phyloP scores from a whole-genome alignment of 2,113 vertebrate genomes.

The human (Homo sapiens) region DNA sequence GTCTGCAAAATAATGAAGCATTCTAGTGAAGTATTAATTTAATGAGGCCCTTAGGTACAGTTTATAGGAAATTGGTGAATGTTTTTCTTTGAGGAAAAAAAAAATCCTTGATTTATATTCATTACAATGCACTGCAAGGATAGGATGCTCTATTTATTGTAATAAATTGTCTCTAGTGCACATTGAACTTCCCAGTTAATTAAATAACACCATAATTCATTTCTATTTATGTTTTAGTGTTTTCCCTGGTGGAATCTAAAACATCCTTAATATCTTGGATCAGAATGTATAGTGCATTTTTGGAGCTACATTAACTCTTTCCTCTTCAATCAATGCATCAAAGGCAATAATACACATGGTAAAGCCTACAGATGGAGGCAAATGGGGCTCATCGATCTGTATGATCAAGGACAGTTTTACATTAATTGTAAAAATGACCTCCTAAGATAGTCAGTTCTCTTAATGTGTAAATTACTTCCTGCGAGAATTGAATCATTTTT shows the following conservation, averaged over 20 bases:
- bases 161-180: constrained; percentile 64
- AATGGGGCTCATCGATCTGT: neutral
- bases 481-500: neutral
- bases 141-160: constrained; percentile 66
- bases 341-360: neutral
- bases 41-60: constrained; percentile 52
- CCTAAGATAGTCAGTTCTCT: neutral
- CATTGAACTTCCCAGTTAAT: constrained; percentile 68
- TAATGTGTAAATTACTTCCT: neutral
- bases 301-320: constrained; percentile 21
- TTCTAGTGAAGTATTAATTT: constrained; percentile 49
- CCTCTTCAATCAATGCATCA: neutral
- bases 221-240: constrained; percentile 57
- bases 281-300: neutral
- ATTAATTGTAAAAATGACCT: neutral
- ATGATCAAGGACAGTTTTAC: neutral
- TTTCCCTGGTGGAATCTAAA: constrained; percentile 38
- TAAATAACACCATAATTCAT: constrained; percentile 69
- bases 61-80: constrained; percentile 58
- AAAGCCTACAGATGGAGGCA: neutral
- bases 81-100: constrained; percentile 16
- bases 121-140: constrained; percentile 45
- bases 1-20: neutral
- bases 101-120: constrained; percentile 63
- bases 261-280: neutral